These are phyloP conservation scores for Bradypodion pumilum DNA, from an alignment of 2,797 vertebrate species.

Conservation along the genomic window DNA sequence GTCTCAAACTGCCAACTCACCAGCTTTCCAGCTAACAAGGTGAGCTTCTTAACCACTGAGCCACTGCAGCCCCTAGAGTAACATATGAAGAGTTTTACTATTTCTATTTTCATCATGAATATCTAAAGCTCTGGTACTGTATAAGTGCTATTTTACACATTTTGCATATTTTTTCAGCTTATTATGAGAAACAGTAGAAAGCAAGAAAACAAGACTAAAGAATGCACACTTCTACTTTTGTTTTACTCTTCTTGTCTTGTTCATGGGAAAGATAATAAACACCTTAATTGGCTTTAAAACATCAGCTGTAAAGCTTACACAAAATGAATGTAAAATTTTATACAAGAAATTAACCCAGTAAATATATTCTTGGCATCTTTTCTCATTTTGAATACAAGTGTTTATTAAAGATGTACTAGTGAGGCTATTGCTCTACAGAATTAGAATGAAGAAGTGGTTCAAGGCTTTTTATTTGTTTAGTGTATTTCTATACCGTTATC, in stretches of 20 bases:
- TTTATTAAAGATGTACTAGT: slow-evolving; percentile 48
- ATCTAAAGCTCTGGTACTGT: slow-evolving; percentile 1
- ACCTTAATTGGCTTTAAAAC: slow-evolving; percentile 48
- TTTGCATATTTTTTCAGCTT: neutral
- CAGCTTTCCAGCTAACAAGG: too few species aligned
- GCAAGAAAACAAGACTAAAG: slow-evolving; percentile 29
- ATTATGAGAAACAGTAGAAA: slow-evolving; percentile 28
- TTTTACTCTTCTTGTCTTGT: slow-evolving; percentile 42
- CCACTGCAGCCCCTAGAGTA: too few species aligned
- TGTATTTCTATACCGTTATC: neutral
- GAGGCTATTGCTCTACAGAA: slow-evolving; percentile 45
- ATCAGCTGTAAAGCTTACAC: slow-evolving; percentile 32
- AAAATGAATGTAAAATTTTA: slow-evolving; percentile 41
- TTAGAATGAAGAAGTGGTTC: slow-evolving; percentile 28
- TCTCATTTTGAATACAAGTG: slow-evolving; percentile 54
- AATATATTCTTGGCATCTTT: slow-evolving; percentile 39
- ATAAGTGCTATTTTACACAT: neutral
- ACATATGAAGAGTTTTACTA: neutral
- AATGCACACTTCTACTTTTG: slow-evolving; percentile 36
- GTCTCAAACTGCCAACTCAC: too few species aligned
- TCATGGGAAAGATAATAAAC: slow-evolving; percentile 37
- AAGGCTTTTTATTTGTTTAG: neutral
- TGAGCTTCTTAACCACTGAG: too few species aligned
- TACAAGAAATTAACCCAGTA: slow-evolving; percentile 28
- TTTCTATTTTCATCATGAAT: slow-evolving; percentile 45